These are phyloP conservation scores for Pipistrellus pipistrellus DNA, from an alignment of 2,797 vertebrate genomes.

Conservation along the genomic window DNA sequence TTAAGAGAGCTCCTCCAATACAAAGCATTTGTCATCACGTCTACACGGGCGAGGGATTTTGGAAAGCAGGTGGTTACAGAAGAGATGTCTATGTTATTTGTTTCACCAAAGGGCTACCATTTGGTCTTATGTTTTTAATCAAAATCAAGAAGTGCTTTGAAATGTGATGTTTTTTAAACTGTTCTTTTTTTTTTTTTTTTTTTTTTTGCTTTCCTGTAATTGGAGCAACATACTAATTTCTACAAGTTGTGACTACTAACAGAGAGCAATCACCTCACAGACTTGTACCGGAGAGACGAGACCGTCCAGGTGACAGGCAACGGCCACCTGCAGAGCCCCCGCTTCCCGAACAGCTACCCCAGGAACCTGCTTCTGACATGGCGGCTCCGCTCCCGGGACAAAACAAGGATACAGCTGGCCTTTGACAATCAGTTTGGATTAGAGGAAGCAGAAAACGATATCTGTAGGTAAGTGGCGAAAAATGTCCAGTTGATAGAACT, in stretches of 20 bases:
- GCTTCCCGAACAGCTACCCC: slow-evolving; percentile 96
- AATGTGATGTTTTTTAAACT: slow-evolving; percentile 84
- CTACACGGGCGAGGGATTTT: neutral
- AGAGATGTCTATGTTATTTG: neutral
- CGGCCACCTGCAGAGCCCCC: slow-evolving; percentile 94
- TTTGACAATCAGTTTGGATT: slow-evolving; percentile 96
- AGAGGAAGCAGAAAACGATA: slow-evolving; percentile 96
- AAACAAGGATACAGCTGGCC: slow-evolving; percentile 94
- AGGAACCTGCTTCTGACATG: slow-evolving; percentile 96
- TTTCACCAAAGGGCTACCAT: neutral
- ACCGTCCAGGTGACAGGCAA: slow-evolving; percentile 92
- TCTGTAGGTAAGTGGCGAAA: slow-evolving; percentile 94
- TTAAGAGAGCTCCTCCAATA: neutral
- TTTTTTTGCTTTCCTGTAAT: slow-evolving; percentile 88
- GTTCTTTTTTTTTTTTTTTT: slow-evolving; percentile 87
- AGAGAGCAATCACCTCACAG: slow-evolving; percentile 97
- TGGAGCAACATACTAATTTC: slow-evolving; percentile 93
- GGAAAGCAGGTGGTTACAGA: neutral
- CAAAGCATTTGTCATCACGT: neutral
- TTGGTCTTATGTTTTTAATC: slow-evolving; percentile 8
- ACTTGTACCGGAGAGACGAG: slow-evolving; percentile 96
- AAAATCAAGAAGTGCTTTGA: slow-evolving; percentile 56
- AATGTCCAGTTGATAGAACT: neutral
- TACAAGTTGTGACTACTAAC: slow-evolving; percentile 95
- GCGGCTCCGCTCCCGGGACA: slow-evolving; percentile 93